phyloP scores from a whole-genome alignment of 2,113 vertebrate genomes.

The Coptodon bakossiorum region DNA sequence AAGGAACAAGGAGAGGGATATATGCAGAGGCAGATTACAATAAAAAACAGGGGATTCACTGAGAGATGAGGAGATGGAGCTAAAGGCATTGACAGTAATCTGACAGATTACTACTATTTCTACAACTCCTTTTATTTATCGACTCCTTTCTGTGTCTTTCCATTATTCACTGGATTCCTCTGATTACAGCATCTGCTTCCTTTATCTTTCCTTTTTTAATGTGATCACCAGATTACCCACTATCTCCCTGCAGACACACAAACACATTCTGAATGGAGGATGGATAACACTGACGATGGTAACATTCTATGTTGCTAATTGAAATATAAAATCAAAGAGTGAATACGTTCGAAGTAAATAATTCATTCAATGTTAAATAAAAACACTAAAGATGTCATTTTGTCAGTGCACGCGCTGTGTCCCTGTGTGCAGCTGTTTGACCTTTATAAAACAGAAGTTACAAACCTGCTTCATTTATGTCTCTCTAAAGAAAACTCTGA shows the following conservation, averaged over 20 bases:
- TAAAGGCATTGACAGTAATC: conserved; percentile 28
- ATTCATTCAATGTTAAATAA: not conserved
- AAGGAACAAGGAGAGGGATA: not conserved
- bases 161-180: not conserved
- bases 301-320: not conserved
- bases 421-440: not conserved
- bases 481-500: not conserved
- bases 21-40: not conserved
- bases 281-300: rapidly evolving
- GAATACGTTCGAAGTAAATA: not conserved
- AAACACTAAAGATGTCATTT: not conserved
- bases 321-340: not conserved
- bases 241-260: not conserved
- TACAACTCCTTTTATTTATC: not conserved
- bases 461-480: not conserved
- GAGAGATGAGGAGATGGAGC: conserved; percentile 3
- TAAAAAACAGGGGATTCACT: not conserved
- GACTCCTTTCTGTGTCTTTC: not conserved
- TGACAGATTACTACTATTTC: no score
- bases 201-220: not conserved
- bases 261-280: not conserved
- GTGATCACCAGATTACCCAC: not conserved
- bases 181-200: not conserved
- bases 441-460: not conserved
- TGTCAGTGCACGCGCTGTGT: rapidly evolving